Conservation (phyloP, 2,888 invertebrate genomes). For the Parasteatoda lunata region DNA sequence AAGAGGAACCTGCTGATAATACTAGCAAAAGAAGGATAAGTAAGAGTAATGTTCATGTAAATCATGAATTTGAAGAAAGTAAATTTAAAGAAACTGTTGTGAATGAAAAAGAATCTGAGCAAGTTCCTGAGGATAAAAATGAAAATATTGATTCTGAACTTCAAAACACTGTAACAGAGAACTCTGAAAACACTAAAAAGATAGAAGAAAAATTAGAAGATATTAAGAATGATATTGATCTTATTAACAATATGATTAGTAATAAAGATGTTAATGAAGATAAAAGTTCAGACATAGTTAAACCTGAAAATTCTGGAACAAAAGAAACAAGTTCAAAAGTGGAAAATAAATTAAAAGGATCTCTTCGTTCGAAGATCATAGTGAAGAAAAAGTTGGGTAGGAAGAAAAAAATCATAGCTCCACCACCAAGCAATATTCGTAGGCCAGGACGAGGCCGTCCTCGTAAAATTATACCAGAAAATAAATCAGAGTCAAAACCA, state of each 20-base stretch:
- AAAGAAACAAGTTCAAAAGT: neutral
- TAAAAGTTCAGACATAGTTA: neutral
- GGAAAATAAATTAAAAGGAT: neutral
- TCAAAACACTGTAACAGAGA: neutral
- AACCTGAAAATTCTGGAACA: neutral
- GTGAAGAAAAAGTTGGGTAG: neutral
- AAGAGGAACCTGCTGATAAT: neutral
- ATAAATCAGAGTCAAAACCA: conserved; percentile 5
- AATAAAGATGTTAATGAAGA: neutral
- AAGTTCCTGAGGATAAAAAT: too few species aligned
- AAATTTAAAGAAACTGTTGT: too few species aligned
- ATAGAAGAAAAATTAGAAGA: neutral
- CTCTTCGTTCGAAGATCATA: neutral
- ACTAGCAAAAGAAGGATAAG: neutral
- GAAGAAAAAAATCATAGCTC: conserved; percentile 21
- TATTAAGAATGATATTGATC: neutral
- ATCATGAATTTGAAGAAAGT: neutral
- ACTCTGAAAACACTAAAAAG: neutral
- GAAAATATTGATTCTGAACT: too few species aligned
- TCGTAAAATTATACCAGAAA: conserved; percentile 1
- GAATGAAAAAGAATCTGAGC: too few species aligned
- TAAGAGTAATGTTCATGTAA: neutral
- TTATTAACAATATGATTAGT: neutral
- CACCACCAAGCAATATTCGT: conserved; percentile 7
- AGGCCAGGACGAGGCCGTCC: conserved; percentile 37